Percentiles rank a stretch among this genome's conserved stretches.
These are phyloP conservation scores for Torymus tubicola DNA, from an alignment of 2,888 invertebrate genomes.

Conservation along the genomic window DNA sequence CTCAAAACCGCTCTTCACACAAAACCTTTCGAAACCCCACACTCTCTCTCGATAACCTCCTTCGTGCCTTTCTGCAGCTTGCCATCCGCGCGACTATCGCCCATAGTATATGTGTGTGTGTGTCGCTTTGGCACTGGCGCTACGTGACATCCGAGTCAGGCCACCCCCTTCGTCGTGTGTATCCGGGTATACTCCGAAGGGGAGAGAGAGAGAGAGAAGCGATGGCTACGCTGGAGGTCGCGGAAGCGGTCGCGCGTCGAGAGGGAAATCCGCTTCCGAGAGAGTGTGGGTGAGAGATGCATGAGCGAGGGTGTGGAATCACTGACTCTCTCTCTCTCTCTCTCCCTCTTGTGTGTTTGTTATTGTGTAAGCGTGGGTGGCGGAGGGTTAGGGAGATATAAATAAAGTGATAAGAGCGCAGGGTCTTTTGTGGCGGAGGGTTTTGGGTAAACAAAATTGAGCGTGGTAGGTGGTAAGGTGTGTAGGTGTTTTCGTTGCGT, in stretches of 20 bases:
- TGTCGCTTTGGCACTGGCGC: too few species aligned
- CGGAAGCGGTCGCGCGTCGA: constrained; percentile 22
- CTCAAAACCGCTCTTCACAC: too few species aligned
- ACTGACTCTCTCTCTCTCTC: not conserved
- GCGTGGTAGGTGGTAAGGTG: too few species aligned
- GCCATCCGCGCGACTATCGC: too few species aligned
- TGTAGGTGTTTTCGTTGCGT: too few species aligned
- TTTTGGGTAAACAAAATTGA: too few species aligned
- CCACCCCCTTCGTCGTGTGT: not conserved
- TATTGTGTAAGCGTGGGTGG: not conserved
- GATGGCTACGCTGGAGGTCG: constrained; percentile 23
- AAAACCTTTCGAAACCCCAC: too few species aligned
- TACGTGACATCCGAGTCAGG: constrained; percentile 55
- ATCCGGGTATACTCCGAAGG: constrained; percentile 40
- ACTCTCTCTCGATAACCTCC: too few species aligned
- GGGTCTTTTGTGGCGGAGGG: too few species aligned
- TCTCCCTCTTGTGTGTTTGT: constrained; percentile 37
- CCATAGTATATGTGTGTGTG: too few species aligned
- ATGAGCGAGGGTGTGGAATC: not conserved
- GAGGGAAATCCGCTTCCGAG: constrained; percentile 55
- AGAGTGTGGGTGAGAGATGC: too few species aligned
- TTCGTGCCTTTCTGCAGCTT: too few species aligned
- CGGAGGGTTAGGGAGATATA: constrained; percentile 25
- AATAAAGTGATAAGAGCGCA: constrained; percentile 38
- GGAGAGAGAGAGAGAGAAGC: not conserved